Evolutionary conservation across 2,113 vertebrate species (phyloP), one percentile per base, ranked within the genome.

Genomic region (Hippoglossus stenolepis): DNA sequence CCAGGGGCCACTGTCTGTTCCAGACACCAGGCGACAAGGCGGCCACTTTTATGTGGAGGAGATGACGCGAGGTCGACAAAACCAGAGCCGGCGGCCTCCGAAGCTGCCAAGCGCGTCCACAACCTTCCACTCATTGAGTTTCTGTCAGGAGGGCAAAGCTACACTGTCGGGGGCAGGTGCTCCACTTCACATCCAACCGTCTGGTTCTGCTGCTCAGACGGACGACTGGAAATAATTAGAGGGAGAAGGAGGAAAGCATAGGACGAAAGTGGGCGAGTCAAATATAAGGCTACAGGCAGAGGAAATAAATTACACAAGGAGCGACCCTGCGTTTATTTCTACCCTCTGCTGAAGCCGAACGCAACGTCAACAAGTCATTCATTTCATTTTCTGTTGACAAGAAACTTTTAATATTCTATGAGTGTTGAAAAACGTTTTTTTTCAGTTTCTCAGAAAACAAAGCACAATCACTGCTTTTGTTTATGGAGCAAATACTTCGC

Each of bases 361-460:
- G 35, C 51, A 76, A 70, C 82, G 63, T 65, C 66, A 77, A 80
- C 45, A 83, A 69, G 74, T 73, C 77, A 73, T 85, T 85, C 35
- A 47, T 58, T 84, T 68, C 0, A 31, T 73, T 78, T 86, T 73
- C 51, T 61, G 57, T 81, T 87, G 65, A 47, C 18, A 38, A 73
- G 3, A 66, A 79, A 20, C 60, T 64, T 53, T 56, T 10, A 75
- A 61, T 71, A 49, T 43, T 65, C 28, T 21, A 56, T 60, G 13
- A 45, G 11, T 13, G 23, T 75, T 35, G 21, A 49, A 49, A 75
- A 71, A 35, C 23, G 17, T 11, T 31, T 31, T 28, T 24, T 24
- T 73, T 68, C 17, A 20, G 69, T 62, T n/a, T 45, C 57, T 31
- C 40, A 21, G 54, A 80, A 54, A 77, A 71, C 43, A 77, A 84